phyloP scores from a whole-genome alignment of 2,888 invertebrate species.

The Rhorus exstirpatorius region DNA sequence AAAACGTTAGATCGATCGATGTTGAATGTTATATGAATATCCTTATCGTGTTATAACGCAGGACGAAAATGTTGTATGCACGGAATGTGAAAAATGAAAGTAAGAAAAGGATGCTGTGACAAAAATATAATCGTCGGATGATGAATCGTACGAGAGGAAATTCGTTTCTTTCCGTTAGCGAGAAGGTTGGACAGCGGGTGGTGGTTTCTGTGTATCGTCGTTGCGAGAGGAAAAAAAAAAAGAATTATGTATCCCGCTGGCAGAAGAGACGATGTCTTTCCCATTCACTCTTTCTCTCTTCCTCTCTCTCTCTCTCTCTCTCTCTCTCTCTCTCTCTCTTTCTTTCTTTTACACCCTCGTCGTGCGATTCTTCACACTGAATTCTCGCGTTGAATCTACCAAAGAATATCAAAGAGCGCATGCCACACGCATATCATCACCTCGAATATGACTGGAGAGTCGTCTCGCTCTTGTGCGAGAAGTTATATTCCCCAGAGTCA shows the following conservation, averaged over 20 bases:
- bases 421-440: conserved; percentile 17
- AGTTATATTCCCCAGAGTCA: not conserved
- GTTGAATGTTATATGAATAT: too few relatives aligned
- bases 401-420: conserved; percentile 31
- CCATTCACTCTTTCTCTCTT: conserved; percentile 64
- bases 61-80: too few relatives aligned
- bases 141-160: conserved; percentile 78
- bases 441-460: conserved; percentile 11
- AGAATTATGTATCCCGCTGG: conserved; percentile 72
- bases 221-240: not conserved
- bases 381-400: conserved; percentile 56
- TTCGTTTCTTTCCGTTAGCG: not conserved
- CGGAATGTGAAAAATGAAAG: not conserved
- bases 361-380: conserved; percentile 44
- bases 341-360: conserved; percentile 2
- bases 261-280: conserved; percentile 81
- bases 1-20: too few relatives aligned
- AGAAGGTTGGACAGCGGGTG: conserved; percentile 5
- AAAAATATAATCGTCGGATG: conserved; percentile 83
- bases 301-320: too few relatives aligned
- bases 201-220: conserved; percentile 8
- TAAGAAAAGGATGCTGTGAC: conserved; percentile 70
- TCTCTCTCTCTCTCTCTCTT: not conserved
- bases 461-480: not conserved
- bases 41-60: too few relatives aligned